These are phyloP conservation scores for Eurystomus gularis DNA, from an alignment of 2,113 vertebrate genomes.

Conservation along the genomic window DNA sequence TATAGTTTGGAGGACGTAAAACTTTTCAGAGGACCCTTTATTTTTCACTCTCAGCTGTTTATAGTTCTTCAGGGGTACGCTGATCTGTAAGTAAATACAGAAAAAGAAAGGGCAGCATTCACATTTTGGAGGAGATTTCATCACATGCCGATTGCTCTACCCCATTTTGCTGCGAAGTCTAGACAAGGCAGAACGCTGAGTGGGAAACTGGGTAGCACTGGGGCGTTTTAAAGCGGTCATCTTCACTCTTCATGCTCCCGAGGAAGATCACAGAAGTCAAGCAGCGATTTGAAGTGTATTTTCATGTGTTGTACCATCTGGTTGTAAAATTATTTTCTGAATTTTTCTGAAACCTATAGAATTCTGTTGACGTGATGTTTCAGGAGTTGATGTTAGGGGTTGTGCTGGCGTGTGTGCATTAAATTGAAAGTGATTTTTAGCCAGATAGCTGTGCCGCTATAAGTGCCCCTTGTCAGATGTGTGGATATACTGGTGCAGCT, in stretches of 20 bases:
- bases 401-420: not conserved
- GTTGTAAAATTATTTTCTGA: not conserved
- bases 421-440: not conserved
- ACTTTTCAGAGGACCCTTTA: constrained; percentile 43
- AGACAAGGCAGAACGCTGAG: not conserved
- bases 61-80: constrained; percentile 10
- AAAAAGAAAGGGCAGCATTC: constrained; percentile 18
- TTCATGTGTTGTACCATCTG: not conserved
- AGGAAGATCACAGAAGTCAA: not conserved
- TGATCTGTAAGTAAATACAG: constrained; percentile 41
- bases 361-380: not conserved
- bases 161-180: constrained; percentile 15
- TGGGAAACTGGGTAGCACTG: not conserved
- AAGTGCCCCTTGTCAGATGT: not conserved
- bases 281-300: not conserved
- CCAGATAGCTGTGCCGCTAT: not conserved
- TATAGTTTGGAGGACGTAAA: constrained; percentile 36
- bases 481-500: not conserved
- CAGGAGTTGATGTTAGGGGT: not conserved
- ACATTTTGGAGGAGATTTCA: constrained; percentile 39
- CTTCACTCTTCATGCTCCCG: not conserved
- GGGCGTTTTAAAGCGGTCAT: constrained; percentile 4
- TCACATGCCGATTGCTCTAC: constrained; percentile 7
- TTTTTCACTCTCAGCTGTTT: constrained; percentile 46
- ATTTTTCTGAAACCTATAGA: not conserved